phyloP scores from a whole-genome alignment of 2,888 invertebrate species.

The Heteromyza rotundicornis region DNA sequence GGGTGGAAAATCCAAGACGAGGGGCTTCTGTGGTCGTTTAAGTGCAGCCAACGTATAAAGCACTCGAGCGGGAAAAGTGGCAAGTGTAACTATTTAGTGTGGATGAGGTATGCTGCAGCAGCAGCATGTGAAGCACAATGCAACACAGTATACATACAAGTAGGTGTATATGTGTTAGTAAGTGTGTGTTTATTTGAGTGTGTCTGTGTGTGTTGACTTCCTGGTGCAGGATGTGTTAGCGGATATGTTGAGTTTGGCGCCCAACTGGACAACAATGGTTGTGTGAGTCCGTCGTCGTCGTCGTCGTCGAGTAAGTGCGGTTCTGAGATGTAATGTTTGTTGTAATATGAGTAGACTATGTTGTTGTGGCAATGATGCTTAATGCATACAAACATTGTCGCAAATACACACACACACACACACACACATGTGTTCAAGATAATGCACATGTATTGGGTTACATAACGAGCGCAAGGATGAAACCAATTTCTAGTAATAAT shows the following conservation, averaged over 20 bases:
- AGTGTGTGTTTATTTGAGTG: constrained; percentile 24
- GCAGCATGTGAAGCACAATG: constrained; percentile 2
- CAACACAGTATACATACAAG: constrained; percentile 13
- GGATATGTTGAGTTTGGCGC: constrained; percentile 35
- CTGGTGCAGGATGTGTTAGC: constrained; percentile 45
- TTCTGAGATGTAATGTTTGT: constrained; percentile 7
- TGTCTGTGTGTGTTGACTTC: constrained; percentile 29
- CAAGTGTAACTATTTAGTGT: constrained; percentile 14
- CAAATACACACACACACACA: constrained; percentile 9
- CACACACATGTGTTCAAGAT: background rate
- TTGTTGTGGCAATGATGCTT: constrained; percentile 37
- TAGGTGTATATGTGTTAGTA: constrained; percentile 12
- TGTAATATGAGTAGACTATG: constrained; percentile 3
- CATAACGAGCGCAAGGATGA: constrained; percentile 9
- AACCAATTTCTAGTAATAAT: constrained; percentile 8
- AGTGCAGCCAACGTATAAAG: constrained; percentile 3
- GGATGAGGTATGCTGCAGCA: constrained; percentile 14
- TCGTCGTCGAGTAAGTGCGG: constrained; percentile 1
- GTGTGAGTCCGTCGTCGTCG: background rate
- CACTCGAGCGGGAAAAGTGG: constrained; percentile 13
- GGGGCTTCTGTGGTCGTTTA: background rate
- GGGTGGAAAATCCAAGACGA: background rate
- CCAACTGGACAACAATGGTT: constrained; percentile 6
- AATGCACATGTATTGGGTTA: constrained; percentile 1
- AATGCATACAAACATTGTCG: constrained; percentile 19